These are phyloP conservation scores for Cettia cetti DNA, from an alignment of 2,113 vertebrate genomes.

Conservation along the genomic window DNA sequence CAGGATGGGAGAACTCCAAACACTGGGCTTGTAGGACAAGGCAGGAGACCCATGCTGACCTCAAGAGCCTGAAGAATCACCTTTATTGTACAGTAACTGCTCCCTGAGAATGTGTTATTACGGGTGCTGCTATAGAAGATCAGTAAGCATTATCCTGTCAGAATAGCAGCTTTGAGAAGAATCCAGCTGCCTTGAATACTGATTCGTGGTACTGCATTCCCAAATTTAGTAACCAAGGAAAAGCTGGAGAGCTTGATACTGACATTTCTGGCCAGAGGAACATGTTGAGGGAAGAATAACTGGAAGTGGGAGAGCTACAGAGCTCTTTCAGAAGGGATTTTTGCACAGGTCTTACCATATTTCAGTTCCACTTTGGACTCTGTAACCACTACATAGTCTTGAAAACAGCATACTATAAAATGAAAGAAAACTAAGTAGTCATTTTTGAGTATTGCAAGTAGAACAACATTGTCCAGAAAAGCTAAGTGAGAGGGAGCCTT, in stretches of 20 bases:
- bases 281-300: background rate
- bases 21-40: background rate
- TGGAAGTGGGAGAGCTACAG: background rate
- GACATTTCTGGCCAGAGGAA: background rate
- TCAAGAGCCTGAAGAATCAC: conserved; percentile 11
- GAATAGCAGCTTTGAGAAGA: conserved; percentile 39
- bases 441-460: background rate
- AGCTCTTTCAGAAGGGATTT: background rate
- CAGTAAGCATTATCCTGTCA: conserved; percentile 55
- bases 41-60: conserved; percentile 32
- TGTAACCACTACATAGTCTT: background rate
- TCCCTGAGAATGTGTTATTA: conserved; percentile 36
- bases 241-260: background rate
- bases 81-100: conserved; percentile 14
- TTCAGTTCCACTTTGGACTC: background rate
- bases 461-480: background rate
- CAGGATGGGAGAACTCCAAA: background rate
- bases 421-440: background rate
- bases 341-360: background rate
- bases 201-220: background rate
- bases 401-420: background rate
- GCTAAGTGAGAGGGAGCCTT: background rate
- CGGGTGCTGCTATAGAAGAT: background rate
- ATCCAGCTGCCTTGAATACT: conserved; percentile 50
- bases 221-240: conserved; percentile 19